Conservation (phyloP, 1,140 invertebrate genomes). For the Zaprionus taronus region DNA sequence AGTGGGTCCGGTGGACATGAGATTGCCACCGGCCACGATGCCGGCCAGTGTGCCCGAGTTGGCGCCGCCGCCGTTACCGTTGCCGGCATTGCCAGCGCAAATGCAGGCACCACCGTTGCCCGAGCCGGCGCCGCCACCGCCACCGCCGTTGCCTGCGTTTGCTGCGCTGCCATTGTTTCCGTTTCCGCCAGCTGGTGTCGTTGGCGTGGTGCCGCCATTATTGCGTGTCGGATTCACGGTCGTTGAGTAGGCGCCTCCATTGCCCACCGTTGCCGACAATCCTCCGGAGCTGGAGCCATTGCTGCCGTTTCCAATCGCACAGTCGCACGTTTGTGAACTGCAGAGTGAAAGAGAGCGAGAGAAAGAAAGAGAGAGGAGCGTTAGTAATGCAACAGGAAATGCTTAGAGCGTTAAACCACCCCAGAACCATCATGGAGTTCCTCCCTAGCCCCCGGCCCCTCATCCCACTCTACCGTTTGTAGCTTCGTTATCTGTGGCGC, state of each 20-base stretch:
- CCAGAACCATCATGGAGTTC: not conserved
- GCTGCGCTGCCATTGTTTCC: constrained; percentile 68
- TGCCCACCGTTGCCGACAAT: constrained; percentile 32
- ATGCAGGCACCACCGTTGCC: constrained; percentile 49
- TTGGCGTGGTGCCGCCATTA: constrained; percentile 82
- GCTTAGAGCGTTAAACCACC: constrained; percentile 38
- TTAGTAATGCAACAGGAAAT: constrained; percentile 61
- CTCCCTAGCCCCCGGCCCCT: not conserved
- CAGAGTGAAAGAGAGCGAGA: not conserved
- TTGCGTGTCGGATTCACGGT: constrained; percentile 83
- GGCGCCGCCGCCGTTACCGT: constrained; percentile 31
- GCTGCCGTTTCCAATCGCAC: constrained; percentile 86
- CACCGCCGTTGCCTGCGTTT: constrained; percentile 32
- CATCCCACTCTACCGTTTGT: not conserved
- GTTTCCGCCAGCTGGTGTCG: constrained; percentile 76
- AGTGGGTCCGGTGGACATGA: constrained; percentile 83
- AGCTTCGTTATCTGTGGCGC: constrained; percentile 38
- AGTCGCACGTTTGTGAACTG: constrained; percentile 84
- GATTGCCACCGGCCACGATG: constrained; percentile 73
- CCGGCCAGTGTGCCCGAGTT: constrained; percentile 63
- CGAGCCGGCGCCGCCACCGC: constrained; percentile 25
- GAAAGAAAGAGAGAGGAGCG: constrained; percentile 19
- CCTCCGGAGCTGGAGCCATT: constrained; percentile 82
- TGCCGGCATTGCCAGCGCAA: constrained; percentile 39
- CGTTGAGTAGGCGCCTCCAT: constrained; percentile 75